Evolutionary conservation across 2,888 invertebrate species (phyloP).

Genomic region (Lithophane ornitopus): DNA sequence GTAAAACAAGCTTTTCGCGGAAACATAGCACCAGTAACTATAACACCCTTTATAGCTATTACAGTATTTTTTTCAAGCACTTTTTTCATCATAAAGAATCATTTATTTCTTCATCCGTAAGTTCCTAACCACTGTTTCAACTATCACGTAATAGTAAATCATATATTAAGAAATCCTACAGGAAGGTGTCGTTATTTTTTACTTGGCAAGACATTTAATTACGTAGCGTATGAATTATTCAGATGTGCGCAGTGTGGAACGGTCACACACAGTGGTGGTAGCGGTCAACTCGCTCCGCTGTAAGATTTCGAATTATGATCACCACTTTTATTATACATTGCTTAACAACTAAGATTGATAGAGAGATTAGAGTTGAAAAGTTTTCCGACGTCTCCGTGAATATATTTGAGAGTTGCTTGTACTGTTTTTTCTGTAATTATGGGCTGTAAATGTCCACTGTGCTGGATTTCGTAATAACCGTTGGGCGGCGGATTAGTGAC

Average conservation of each 20-base stretch:
- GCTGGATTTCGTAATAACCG: conserved; percentile 11
- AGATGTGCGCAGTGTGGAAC: conserved; percentile 83
- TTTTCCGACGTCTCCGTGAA: conserved; percentile 58
- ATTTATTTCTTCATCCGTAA: conserved; percentile 46
- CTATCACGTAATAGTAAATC: conserved; percentile 53
- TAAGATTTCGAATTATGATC: conserved; percentile 70
- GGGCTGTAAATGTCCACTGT: conserved; percentile 53
- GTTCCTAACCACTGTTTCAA: conserved; percentile 39
- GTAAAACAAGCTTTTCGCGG: conserved; percentile 17
- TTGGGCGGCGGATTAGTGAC: conserved; percentile 41
- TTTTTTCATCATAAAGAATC: conserved; percentile 20
- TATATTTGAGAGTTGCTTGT: conserved; percentile 47
- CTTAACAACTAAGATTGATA: conserved; percentile 65
- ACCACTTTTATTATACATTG: conserved; percentile 66
- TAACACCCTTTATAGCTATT: conserved; percentile 16
- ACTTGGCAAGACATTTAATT: conserved; percentile 86
- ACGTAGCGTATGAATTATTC: conserved; percentile 87
- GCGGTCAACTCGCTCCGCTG: conserved; percentile 77
- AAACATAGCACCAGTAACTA: conserved; percentile 35
- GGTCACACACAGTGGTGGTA: conserved; percentile 86
- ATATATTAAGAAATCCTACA: conserved; percentile 78
- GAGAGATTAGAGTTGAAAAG: conserved; percentile 65
- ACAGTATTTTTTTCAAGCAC: conserved; percentile 14
- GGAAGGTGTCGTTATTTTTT: conserved; percentile 86
- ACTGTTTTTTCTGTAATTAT: conserved; percentile 56